A percentile compares a stretch with the other conserved stretches of the same genome.
Evolutionary conservation across 2,113 vertebrate species (phyloP).

Genomic region (Propithecus coquereli): DNA sequence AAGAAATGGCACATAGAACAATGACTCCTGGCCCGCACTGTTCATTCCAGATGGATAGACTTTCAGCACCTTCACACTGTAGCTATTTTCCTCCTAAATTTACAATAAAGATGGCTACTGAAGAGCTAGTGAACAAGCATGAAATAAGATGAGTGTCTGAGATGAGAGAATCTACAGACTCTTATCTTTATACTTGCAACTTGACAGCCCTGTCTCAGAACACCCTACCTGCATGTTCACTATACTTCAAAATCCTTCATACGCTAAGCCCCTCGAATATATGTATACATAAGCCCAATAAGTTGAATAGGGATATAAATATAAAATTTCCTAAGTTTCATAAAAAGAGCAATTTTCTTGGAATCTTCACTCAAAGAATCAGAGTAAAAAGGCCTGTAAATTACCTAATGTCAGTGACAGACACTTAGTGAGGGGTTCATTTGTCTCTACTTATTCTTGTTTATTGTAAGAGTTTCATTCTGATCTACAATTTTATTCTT

Average conservation of each 20-base stretch:
- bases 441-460: background rate
- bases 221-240: background rate
- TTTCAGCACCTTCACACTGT: background rate
- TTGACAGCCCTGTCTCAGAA: background rate
- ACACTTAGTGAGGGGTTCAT: background rate
- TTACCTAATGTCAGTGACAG: background rate
- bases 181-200: background rate
- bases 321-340: constrained; percentile 7
- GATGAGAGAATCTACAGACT: background rate
- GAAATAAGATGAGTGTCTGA: background rate
- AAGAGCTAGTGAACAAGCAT: background rate
- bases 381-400: background rate
- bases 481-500: background rate
- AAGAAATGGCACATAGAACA: background rate
- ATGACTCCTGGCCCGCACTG: background rate
- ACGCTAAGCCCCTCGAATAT: background rate
- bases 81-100: background rate
- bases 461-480: background rate
- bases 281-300: background rate
- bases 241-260: background rate
- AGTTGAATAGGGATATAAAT: background rate
- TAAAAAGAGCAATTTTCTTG: background rate
- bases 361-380: background rate
- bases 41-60: background rate
- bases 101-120: background rate